Evolutionary conservation across 1,140 invertebrate genomes (phyloP).

Genomic region (Phocides pigmalion): DNA sequence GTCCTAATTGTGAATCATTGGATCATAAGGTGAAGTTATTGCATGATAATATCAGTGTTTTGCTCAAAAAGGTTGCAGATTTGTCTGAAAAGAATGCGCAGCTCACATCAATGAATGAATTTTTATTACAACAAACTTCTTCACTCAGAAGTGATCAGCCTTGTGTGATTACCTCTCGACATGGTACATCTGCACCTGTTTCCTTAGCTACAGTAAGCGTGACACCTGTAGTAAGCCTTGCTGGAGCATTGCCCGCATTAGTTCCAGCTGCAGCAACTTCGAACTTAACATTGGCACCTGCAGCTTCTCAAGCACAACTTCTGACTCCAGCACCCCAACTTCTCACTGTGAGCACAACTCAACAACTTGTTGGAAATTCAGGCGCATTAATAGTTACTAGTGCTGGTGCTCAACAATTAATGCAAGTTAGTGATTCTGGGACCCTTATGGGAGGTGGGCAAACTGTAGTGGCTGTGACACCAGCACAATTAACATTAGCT

Average conservation of each 20-base stretch:
- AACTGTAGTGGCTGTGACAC: slow-evolving; percentile 75
- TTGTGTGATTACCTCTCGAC: slow-evolving; percentile 76
- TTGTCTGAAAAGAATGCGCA: slow-evolving; percentile 77
- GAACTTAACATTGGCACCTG: slow-evolving; percentile 69
- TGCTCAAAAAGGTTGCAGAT: slow-evolving; percentile 74
- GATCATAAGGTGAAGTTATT: slow-evolving; percentile 75
- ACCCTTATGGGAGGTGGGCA: slow-evolving; percentile 76
- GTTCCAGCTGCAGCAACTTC: slow-evolving; percentile 70
- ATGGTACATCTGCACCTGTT: slow-evolving; percentile 75
- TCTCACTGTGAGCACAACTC: slow-evolving; percentile 76
- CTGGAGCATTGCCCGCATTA: slow-evolving; percentile 68
- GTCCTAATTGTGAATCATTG: slow-evolving; percentile 67
- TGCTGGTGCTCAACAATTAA: slow-evolving; percentile 76
- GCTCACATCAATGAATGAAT: slow-evolving; percentile 79
- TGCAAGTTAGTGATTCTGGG: slow-evolving; percentile 79
- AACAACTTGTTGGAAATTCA: slow-evolving; percentile 75
- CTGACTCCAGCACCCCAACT: slow-evolving; percentile 76
- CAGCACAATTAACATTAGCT: slow-evolving; percentile 73
- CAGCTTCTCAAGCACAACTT: slow-evolving; percentile 72
- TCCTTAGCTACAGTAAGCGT: slow-evolving; percentile 78
- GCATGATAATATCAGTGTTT: slow-evolving; percentile 77
- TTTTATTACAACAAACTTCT: slow-evolving; percentile 73
- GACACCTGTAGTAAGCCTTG: slow-evolving; percentile 74
- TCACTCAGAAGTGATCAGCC: slow-evolving; percentile 68
- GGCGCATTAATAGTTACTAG: slow-evolving; percentile 77